Evolutionary conservation across 2,888 invertebrate genomes (phyloP).

Genomic region (Tanytarsus gracilentus): DNA sequence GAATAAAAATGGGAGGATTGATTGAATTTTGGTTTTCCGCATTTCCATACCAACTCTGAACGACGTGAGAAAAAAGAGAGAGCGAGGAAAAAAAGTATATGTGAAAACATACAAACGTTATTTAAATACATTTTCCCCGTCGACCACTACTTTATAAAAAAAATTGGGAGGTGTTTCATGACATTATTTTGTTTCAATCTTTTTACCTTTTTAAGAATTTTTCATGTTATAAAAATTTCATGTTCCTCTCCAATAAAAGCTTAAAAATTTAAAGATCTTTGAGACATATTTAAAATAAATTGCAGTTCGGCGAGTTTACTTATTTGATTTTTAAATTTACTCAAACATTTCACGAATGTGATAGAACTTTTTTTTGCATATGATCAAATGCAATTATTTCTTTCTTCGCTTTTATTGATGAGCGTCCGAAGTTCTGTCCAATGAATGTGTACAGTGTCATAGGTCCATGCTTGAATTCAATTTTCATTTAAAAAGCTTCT

Average conservation of each 20-base stretch:
- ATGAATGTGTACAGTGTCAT: too few species aligned
- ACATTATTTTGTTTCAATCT: conserved; percentile 19
- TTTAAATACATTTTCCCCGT: background rate
- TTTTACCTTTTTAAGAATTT: background rate
- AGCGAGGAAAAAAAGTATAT: background rate
- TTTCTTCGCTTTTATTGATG: too few species aligned
- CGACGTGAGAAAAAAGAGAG: background rate
- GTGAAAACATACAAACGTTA: conserved; percentile 1
- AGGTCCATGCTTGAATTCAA: too few species aligned
- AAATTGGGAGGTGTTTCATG: conserved; percentile 9
- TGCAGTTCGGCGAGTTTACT: too few species aligned
- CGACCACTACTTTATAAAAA: background rate
- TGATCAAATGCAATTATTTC: conserved; percentile 27
- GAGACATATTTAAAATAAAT: too few species aligned
- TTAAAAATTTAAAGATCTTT: too few species aligned
- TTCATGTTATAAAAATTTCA: background rate
- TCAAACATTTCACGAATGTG: too few species aligned
- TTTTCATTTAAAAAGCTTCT: too few species aligned
- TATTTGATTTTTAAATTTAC: too few species aligned
- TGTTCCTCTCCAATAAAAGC: too few species aligned
- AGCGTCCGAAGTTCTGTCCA: too few species aligned
- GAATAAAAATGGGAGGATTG: conserved; percentile 22
- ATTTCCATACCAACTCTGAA: conserved; percentile 2
- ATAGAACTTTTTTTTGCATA: too few species aligned
- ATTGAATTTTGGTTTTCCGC: conserved; percentile 18